Evolutionary conservation across 2,888 invertebrate species (phyloP).

Genomic region (Agrotis clavis): DNA sequence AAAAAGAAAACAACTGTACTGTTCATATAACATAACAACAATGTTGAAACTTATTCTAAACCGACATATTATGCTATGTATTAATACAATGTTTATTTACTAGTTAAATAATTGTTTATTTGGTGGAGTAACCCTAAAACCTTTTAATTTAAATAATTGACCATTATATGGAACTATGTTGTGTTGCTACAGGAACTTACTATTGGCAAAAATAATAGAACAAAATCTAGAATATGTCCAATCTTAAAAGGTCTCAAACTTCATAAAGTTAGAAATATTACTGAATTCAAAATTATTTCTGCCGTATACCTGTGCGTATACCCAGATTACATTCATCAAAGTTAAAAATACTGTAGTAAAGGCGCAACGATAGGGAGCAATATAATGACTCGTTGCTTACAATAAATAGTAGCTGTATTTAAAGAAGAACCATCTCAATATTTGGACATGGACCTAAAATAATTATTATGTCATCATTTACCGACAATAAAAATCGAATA

Average conservation of each 20-base stretch:
- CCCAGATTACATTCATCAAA: constrained; percentile 11
- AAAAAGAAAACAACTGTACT: constrained; percentile 61
- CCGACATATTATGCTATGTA: constrained; percentile 42
- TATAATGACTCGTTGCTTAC: not conserved
- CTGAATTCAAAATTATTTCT: not conserved
- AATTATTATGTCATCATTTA: not conserved
- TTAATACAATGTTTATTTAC: constrained; percentile 41
- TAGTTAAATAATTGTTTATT: constrained; percentile 54
- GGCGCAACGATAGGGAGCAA: not conserved
- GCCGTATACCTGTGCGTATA: too few relatives aligned
- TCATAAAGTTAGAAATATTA: not conserved
- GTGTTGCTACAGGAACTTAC: constrained; percentile 38
- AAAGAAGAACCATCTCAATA: not conserved
- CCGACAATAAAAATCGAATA: not conserved
- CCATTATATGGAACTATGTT: constrained; percentile 38
- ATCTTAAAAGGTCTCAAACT: not conserved
- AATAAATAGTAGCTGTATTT: not conserved
- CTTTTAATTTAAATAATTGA: constrained; percentile 53
- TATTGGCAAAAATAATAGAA: constrained; percentile 14
- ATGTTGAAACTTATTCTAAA: constrained; percentile 52
- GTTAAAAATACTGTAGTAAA: constrained; percentile 9
- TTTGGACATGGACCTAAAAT: not conserved
- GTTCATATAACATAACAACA: constrained; percentile 60
- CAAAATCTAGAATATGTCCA: constrained; percentile 13
- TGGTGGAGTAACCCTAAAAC: constrained; percentile 51